Percentiles rank a stretch among this genome's conserved stretches.
Conservation (phyloP, 37 sponge, comb jelly and placozoan genomes). For the Cliona cf. orientalis region DNA sequence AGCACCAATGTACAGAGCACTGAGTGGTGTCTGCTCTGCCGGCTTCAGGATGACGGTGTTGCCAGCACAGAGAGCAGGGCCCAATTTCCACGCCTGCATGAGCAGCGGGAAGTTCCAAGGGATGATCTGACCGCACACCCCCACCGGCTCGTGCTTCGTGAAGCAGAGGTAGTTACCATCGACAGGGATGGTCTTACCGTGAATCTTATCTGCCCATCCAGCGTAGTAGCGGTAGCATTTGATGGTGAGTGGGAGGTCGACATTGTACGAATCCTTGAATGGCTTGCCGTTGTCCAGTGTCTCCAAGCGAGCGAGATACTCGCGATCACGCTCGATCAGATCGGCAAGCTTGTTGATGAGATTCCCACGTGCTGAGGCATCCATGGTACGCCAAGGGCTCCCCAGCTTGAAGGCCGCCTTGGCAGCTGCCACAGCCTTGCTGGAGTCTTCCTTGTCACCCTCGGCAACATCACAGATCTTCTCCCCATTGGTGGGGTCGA, state of each 20-base stretch:
- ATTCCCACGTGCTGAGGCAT: slow-evolving; percentile 91
- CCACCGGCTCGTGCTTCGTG: slow-evolving; percentile 98
- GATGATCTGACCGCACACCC: slow-evolving; percentile 95
- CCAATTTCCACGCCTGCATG: slow-evolving; percentile 99
- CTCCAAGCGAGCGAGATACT: slow-evolving; percentile 94
- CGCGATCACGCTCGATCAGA: slow-evolving; percentile 91
- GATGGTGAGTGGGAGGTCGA: slow-evolving; percentile 78
- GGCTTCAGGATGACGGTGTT: slow-evolving; percentile 92
- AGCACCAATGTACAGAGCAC: slow-evolving; percentile 89
- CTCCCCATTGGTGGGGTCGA: slow-evolving; percentile 94
- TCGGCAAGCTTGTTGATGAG: slow-evolving; percentile 94
- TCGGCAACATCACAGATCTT: slow-evolving; percentile 96
- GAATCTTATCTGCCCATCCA: slow-evolving; percentile 98
- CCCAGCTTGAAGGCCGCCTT: slow-evolving; percentile 89
- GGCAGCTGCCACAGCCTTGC: slow-evolving; percentile 95
- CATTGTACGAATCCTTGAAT: slow-evolving; percentile 62
- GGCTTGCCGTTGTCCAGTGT: slow-evolving; percentile 98
- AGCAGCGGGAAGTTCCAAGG: slow-evolving; percentile 99
- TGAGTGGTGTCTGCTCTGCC: slow-evolving; percentile 96
- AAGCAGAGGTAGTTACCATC: slow-evolving; percentile 83
- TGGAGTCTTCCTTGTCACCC: slow-evolving; percentile 98
- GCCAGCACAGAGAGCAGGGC: slow-evolving; percentile 92
- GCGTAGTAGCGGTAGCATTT: slow-evolving; percentile 96
- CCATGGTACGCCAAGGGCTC: slow-evolving; percentile 94
- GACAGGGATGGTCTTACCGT: slow-evolving; percentile 96